Conservation (phyloP, 2,888 invertebrate species). For the Cetonia aurata region DNA sequence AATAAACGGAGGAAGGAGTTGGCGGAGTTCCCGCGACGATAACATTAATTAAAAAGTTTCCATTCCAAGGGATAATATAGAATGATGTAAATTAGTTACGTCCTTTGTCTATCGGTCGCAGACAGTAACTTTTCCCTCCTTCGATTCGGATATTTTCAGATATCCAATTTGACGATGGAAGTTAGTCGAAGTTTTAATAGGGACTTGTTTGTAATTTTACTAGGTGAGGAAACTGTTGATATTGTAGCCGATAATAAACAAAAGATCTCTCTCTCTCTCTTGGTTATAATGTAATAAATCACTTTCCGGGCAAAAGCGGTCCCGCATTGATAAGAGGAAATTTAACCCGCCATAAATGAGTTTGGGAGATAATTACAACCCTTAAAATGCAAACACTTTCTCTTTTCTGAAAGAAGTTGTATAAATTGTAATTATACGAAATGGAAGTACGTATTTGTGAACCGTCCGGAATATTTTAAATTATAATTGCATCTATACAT, state of each 20-base stretch:
- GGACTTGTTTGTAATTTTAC: slow-evolving; percentile 9
- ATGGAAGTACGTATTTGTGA: too few relatives aligned
- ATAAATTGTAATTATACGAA: too few relatives aligned
- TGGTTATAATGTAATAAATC: slow-evolving; percentile 17
- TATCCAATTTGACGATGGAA: background rate
- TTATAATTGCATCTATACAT: too few relatives aligned
- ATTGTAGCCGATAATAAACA: slow-evolving; percentile 33
- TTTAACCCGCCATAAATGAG: too few relatives aligned
- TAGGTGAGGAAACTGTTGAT: slow-evolving; percentile 31
- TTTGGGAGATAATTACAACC: too few relatives aligned
- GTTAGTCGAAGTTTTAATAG: slow-evolving; percentile 31
- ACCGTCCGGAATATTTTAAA: too few relatives aligned
- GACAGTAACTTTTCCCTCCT: background rate
- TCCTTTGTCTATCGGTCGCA: slow-evolving; percentile 23
- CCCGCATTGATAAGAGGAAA: background rate
- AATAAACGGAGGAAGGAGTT: slow-evolving; percentile 1
- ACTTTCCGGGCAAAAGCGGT: slow-evolving; percentile 13
- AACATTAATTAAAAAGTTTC: slow-evolving; percentile 35
- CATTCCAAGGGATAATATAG: background rate
- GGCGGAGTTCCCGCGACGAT: background rate
- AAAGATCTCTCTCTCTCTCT: background rate
- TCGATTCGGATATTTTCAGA: background rate
- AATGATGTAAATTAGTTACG: slow-evolving; percentile 21
- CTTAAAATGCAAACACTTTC: too few relatives aligned
- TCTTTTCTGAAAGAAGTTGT: too few relatives aligned